phyloP scores from a whole-genome alignment of 1,140 invertebrate species.

The Pseudoatta argentina region DNA sequence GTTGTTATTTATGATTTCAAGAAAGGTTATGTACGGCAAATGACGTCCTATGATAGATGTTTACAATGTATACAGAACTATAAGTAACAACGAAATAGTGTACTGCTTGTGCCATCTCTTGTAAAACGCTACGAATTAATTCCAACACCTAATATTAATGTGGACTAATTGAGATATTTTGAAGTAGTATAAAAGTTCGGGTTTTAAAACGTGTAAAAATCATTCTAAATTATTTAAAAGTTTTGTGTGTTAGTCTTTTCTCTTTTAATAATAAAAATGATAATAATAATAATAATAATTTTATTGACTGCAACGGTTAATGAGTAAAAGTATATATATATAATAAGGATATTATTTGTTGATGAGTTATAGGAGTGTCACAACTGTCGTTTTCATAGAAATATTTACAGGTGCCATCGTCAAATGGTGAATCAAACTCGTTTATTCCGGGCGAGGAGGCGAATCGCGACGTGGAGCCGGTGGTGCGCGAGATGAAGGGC shows the following conservation, averaged over 20 bases:
- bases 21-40: too few relatives aligned
- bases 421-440: constrained; percentile 88
- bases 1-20: too few relatives aligned
- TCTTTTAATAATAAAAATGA: not conserved
- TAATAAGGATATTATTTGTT: not conserved
- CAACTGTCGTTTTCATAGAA: constrained; percentile 13
- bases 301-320: too few relatives aligned
- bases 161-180: not conserved
- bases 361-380: not conserved
- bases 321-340: too few relatives aligned
- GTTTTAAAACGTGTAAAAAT: not conserved
- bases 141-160: too few relatives aligned
- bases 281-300: too few relatives aligned
- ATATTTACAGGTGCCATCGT: constrained; percentile 83
- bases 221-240: not conserved
- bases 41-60: too few relatives aligned
- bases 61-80: too few relatives aligned
- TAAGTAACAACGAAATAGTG: too few relatives aligned
- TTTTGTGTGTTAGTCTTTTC: not conserved
- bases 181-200: not conserved
- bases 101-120: too few relatives aligned
- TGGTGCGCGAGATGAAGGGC: constrained; percentile 90
- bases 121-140: too few relatives aligned
- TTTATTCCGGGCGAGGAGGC: constrained; percentile 88
- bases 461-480: constrained; percentile 90